Percentiles rank a stretch among this genome's conserved stretches.
Evolutionary conservation across 2,797 vertebrate species (phyloP).

Genomic region (Melanotaenia boesemani): DNA sequence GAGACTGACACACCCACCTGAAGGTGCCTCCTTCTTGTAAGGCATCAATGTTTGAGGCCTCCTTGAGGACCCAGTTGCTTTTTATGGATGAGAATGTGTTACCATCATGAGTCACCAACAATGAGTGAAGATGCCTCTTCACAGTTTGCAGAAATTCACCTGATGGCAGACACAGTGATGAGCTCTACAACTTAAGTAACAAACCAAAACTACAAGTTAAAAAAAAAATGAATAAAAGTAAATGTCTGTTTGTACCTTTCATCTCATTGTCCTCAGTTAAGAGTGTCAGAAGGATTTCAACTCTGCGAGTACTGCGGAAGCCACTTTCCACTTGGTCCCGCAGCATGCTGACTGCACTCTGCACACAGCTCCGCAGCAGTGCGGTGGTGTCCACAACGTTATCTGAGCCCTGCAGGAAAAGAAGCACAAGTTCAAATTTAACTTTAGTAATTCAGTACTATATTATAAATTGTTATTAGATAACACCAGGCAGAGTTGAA

Average conservation of each 20-base stretch:
- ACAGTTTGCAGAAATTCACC: conserved; percentile 85
- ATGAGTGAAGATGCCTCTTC: conserved; percentile 84
- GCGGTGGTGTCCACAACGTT: conserved; percentile 87
- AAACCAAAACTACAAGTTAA: background rate
- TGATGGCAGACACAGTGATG: conserved; percentile 55
- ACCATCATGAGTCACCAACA: conserved; percentile 85
- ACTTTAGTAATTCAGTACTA: background rate
- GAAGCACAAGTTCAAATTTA: conserved; percentile 16
- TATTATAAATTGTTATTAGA: background rate
- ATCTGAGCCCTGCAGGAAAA: conserved; percentile 50
- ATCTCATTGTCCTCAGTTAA: conserved; percentile 75
- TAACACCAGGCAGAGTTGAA: background rate
- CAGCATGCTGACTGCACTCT: conserved; percentile 91
- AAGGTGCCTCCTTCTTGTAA: conserved; percentile 97
- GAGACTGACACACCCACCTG: conserved; percentile 79
- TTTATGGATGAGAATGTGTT: conserved; percentile 68
- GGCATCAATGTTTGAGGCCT: conserved; percentile 90
- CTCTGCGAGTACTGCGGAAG: conserved; percentile 84
- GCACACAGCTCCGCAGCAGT: conserved; percentile 91
- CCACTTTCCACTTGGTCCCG: conserved; percentile 81
- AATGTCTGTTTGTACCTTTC: conserved; percentile 73
- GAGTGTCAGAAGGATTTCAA: conserved; percentile 89
- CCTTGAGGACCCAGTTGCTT: conserved; percentile 90
- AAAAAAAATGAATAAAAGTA: background rate
- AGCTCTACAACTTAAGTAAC: background rate